phyloP scores from a whole-genome alignment of 1,140 invertebrate genomes.

The Hesperophylax magnus region DNA sequence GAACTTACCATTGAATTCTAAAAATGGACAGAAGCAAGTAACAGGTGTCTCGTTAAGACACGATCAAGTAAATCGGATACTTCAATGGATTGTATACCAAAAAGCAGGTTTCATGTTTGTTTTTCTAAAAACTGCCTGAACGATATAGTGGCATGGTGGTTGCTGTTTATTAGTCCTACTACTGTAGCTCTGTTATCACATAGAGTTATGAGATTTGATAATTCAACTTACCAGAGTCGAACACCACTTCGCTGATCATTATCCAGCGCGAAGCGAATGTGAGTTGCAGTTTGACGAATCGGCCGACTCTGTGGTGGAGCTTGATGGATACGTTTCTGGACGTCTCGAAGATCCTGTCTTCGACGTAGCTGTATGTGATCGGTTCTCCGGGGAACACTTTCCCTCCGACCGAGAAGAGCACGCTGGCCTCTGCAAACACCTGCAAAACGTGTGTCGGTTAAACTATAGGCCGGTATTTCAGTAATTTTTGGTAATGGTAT shows the following conservation, averaged over 20 bases:
- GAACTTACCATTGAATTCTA: no score
- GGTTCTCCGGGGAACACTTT: conserved; percentile 82
- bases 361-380: conserved; percentile 81
- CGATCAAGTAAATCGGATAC: no score
- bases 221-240: conserved; percentile 78
- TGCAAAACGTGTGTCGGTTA: conserved; percentile 59
- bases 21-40: no score
- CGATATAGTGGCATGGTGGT: no score
- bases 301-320: conserved; percentile 86
- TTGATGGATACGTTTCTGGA: conserved; percentile 88
- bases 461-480: no score
- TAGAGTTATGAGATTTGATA: background rate
- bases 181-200: no score
- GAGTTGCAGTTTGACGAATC: conserved; percentile 85
- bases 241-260: conserved; percentile 89
- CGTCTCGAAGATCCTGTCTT: conserved; percentile 87
- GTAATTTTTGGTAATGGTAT: no score
- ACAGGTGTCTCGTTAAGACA: no score
- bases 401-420: conserved; percentile 88
- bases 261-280: conserved; percentile 90
- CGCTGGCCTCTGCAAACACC: conserved; percentile 84
- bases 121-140: no score
- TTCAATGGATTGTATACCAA: no score
- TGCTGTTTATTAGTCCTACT: no score
- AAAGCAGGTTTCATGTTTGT: no score